A percentile compares a stretch with the other conserved stretches of the same genome.
Conservation (phyloP, 2,797 vertebrate species). For the Propithecus deckenii region DNA sequence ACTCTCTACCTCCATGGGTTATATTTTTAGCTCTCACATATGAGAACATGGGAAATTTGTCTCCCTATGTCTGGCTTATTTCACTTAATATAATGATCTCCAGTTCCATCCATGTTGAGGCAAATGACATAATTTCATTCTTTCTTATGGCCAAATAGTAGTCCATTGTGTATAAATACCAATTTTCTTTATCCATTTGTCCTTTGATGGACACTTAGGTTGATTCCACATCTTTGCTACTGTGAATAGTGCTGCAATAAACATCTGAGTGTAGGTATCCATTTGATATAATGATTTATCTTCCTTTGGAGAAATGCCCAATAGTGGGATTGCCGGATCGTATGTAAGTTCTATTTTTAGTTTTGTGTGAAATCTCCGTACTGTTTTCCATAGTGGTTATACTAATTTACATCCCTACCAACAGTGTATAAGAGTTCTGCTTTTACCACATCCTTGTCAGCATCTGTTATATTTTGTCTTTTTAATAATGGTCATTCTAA, state of each 20-base stretch:
- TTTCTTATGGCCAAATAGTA: not conserved
- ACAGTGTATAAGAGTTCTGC: not conserved
- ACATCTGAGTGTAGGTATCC: not conserved
- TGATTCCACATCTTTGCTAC: not conserved
- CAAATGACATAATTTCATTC: not conserved
- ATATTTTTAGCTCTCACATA: not conserved
- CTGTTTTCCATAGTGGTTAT: not conserved
- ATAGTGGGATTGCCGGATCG: not conserved
- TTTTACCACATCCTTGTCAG: not conserved
- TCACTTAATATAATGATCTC: not conserved
- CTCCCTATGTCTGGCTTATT: not conserved
- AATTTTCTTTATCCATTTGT: not conserved
- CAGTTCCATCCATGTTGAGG: not conserved
- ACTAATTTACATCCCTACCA: not conserved
- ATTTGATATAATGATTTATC: not conserved
- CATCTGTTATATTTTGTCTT: not conserved
- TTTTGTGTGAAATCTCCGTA: not conserved
- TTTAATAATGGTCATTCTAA: not conserved
- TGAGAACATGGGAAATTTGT: not conserved
- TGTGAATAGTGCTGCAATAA: not conserved
- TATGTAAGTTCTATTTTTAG: not conserved
- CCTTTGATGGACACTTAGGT: not conserved
- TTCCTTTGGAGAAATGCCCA: not conserved
- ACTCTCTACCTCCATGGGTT: not conserved
- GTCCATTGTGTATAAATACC: not conserved